Evolutionary conservation across 2,113 vertebrate genomes (phyloP), one percentile per base, ranked within the genome.

Genomic region (Bettongia penicillata): DNA sequence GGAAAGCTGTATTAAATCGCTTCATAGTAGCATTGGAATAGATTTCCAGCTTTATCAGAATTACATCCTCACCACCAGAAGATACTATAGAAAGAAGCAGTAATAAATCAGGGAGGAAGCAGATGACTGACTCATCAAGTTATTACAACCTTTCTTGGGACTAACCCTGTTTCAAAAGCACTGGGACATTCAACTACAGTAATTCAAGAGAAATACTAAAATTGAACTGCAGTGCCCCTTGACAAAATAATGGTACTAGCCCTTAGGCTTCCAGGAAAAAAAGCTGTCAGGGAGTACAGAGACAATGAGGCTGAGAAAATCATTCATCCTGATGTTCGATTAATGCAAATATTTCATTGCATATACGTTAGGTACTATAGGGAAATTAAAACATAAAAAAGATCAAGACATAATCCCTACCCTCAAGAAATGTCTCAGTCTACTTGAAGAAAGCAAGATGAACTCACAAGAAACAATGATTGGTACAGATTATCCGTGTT

Each of bases 191-290:
- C 14, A n/a, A 68, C 31, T 57, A n/a, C 0, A 77, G 37, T 77
- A 77, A 77, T 77, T 77, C 14, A 77, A 68, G 61, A n/a, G 37
- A 77, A 77, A 77, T 37, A 77, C 61, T n/a, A n/a, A 77, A n/a
- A 77, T 77, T 77, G 14, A n/a, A 77, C 1, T 5, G 6, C 1
- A 77, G 3, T 77, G 14, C 14, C 61, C 61, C 37, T 77, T 77
- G 61, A 16, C 61, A 77, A 77, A 77, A 77, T 77, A 77, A 77
- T 77, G 48, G 89, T 90, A 90, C 48, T 10, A 53, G 92, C 28
- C 52, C 61, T 96, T 37, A 93, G 50, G n/a, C 91, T 94, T 49
- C 55, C 90, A 93, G 28, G 57, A 61, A 53, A 77, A 92, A 16
- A 31, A 92, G 55, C 25, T 24, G 53, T 91, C 37, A 57, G 57